These are phyloP conservation scores for Hirtodrosophila trivittata DNA, from an alignment of 2,888 invertebrate species.

Conservation along the genomic window DNA sequence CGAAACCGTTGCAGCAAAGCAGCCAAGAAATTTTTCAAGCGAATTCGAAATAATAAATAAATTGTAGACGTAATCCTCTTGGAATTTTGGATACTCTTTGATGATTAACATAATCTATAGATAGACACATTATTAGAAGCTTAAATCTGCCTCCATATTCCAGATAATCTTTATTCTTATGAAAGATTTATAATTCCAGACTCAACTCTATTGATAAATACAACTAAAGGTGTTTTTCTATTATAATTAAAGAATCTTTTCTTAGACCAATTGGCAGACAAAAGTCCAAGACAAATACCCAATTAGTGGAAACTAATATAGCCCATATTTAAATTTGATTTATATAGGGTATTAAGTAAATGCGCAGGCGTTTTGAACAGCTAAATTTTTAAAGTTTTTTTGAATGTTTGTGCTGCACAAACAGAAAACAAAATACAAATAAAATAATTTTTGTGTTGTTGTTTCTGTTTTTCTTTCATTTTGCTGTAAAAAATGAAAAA, in stretches of 20 bases:
- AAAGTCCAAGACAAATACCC: background rate
- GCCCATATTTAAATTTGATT: constrained; percentile 1
- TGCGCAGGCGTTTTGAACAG: constrained; percentile 48
- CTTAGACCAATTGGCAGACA: background rate
- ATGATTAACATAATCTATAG: too few species aligned
- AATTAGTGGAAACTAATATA: background rate
- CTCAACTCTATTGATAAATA: too few species aligned
- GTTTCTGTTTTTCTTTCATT: too few species aligned
- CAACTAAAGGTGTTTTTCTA: too few species aligned
- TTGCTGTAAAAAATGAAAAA: background rate
- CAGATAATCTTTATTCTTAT: too few species aligned
- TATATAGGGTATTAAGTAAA: constrained; percentile 22
- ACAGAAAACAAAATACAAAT: constrained; percentile 20
- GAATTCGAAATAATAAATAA: constrained; percentile 29
- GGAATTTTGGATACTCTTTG: constrained; percentile 16
- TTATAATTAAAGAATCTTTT: too few species aligned
- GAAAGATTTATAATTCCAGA: too few species aligned
- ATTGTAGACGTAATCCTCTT: background rate
- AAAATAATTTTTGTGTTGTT: constrained; percentile 1
- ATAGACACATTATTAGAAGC: too few species aligned
- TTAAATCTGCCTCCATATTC: too few species aligned
- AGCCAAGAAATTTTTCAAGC: constrained; percentile 44
- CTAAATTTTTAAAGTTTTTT: constrained; percentile 8
- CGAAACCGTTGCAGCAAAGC: constrained; percentile 45
- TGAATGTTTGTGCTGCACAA: constrained; percentile 7